These are phyloP conservation scores for Tipula confusa DNA, from an alignment of 2,888 invertebrate species.

Conservation along the genomic window DNA sequence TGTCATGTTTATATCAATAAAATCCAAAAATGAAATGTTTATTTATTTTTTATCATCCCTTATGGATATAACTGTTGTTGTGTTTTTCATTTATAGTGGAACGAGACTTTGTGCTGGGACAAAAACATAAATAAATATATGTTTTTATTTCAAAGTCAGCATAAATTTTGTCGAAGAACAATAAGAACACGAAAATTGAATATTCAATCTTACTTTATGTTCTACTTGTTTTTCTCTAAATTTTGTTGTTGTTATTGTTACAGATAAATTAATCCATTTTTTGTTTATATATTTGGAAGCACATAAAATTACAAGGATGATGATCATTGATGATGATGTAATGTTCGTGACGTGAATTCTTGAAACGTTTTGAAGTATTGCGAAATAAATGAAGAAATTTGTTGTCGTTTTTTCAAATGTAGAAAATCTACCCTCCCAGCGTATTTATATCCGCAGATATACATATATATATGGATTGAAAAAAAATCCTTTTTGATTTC, in stretches of 20 bases:
- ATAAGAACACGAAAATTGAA: background rate
- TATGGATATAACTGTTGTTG: background rate
- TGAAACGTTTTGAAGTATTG: background rate
- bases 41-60: background rate
- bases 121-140: background rate
- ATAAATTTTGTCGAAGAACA: background rate
- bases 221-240: background rate
- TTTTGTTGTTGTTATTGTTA: background rate
- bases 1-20: background rate
- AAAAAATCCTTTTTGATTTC: constrained; percentile 21
- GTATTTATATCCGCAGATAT: background rate
- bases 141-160: constrained; percentile 17
- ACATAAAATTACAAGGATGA: background rate
- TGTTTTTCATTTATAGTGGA: background rate
- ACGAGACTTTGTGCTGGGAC: background rate
- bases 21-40: background rate
- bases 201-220: background rate
- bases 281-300: background rate
- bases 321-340: constrained; percentile 20
- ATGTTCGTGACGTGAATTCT: constrained; percentile 25
- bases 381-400: background rate
- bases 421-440: background rate
- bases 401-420: background rate
- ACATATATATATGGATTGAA: background rate
- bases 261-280: background rate